A percentile compares a stretch with the other conserved stretches of the same genome.
These are phyloP conservation scores for Pogoniulus pusillus DNA, from an alignment of 2,797 vertebrate species.

Conservation along the genomic window DNA sequence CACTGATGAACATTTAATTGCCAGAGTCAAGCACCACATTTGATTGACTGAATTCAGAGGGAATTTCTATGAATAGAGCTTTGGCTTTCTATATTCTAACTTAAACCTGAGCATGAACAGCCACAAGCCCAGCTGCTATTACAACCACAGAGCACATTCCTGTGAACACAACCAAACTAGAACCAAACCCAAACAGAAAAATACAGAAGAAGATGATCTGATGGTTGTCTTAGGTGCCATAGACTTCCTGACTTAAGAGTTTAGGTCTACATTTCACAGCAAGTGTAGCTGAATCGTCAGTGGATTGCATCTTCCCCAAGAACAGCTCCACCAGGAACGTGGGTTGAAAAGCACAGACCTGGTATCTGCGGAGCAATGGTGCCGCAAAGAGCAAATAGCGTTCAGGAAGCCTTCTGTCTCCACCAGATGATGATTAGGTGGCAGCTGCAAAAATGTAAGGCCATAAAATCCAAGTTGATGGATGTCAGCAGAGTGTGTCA, in stretches of 20 bases:
- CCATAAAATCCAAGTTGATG: not conserved
- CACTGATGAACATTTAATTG: not conserved
- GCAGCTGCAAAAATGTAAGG: not conserved
- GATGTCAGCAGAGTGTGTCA: not conserved
- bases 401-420: not conserved
- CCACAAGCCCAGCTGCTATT: not conserved
- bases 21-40: not conserved
- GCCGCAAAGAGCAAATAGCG: not conserved
- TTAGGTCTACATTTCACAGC: not conserved
- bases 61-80: not conserved
- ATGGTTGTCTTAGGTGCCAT: not conserved
- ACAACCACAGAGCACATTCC: not conserved
- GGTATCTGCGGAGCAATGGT: not conserved
- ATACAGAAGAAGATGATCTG: not conserved
- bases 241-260: not conserved
- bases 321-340: not conserved
- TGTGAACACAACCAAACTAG: not conserved
- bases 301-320: not conserved
- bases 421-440: not conserved
- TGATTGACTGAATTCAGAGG: not conserved
- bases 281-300: not conserved
- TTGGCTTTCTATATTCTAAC: not conserved
- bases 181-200: not conserved
- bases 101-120: not conserved
- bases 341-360: not conserved